Evolutionary conservation across 2,888 invertebrate genomes (phyloP), one percentile per base, ranked within the genome.

Genomic region (Corythucha ciliata): DNA sequence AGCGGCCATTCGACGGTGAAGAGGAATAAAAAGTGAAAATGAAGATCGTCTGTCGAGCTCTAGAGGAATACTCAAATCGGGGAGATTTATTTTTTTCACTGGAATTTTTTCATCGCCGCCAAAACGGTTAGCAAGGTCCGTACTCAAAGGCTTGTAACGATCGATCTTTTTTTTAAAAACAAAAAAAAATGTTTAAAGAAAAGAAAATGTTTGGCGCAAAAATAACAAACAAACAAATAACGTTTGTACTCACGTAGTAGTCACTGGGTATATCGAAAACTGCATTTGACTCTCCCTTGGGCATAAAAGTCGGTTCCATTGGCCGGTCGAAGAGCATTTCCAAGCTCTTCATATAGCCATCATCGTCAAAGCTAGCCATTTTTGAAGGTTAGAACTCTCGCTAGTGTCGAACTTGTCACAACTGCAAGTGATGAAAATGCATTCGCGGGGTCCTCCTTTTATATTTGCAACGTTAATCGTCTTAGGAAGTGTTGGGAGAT

Each of bases 241-340:
- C n/a, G n/a, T 21, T 16, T 16, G 10, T 40, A 70, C 76, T 76
- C 69, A 81, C 81, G 74, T 78, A 72, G 62, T 75, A 82, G 52
- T 73, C 72, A 4, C 75, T 68, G 0, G 83, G 81, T 4, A 82
- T 66, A 59, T 81, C 73, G 62, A 82, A 79, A 22, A 76, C 73
- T 5, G 61, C 58, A 16, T 59, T 61, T 41, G 73, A 72, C 1
- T 71, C 68, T 0, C 77, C 75, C 68, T 85, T 86, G 57, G 79
- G 78, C 71, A 83, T 76, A 68, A 84, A 85, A 53, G 80, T 75
- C 1, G 85, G 85, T 68, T 86, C 85, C 55, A 75, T 73, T 6
- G 85, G 84, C 33, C 83, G 77, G 63, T 85, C 81, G 69, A 81
- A 83, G 59, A 86, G 74, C 61, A 79, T n/a, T n/a, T n/a, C n/a